Evolutionary conservation across 1,140 invertebrate genomes (phyloP).

Genomic region (Zaprionus gabonicus): DNA sequence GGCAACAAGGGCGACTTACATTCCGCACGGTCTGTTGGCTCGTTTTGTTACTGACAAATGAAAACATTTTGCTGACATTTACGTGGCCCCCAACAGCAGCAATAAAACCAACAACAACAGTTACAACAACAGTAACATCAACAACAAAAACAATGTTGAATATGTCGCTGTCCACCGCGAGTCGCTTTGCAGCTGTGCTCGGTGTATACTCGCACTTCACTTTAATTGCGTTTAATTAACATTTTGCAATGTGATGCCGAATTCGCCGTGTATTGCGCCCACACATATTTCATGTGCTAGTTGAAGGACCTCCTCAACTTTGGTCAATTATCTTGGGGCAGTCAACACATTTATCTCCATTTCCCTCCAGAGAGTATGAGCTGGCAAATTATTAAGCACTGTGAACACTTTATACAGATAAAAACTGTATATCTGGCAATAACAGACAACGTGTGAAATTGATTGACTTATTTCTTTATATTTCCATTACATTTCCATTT

Average conservation of each 20-base stretch:
- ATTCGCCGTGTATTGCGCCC: constrained; percentile 7
- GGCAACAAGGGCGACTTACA: constrained; percentile 37
- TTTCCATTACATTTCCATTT: too few species aligned
- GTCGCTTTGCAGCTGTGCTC: constrained; percentile 24
- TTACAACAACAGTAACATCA: background rate
- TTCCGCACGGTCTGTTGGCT: constrained; percentile 54
- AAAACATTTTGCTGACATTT: constrained; percentile 79
- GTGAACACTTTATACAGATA: background rate
- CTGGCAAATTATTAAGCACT: too few species aligned
- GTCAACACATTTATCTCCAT: constrained; percentile 54
- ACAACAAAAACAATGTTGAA: constrained; percentile 22
- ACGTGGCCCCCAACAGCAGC: constrained; percentile 54
- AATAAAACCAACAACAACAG: constrained; percentile 24
- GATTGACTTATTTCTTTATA: too few species aligned
- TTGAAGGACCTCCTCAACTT: constrained; percentile 17
- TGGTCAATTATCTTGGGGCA: constrained; percentile 22
- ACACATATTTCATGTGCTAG: constrained; percentile 51
- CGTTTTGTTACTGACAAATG: constrained; percentile 78
- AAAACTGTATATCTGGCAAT: too few species aligned
- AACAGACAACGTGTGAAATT: too few species aligned
- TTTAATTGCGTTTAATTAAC: constrained; percentile 75
- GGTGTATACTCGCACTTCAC: constrained; percentile 25
- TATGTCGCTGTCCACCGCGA: constrained; percentile 34
- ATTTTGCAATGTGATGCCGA: constrained; percentile 60
- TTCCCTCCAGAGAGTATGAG: background rate